These are phyloP conservation scores for Umimayanthus kanabou DNA, from an alignment of 92 coral and sea anemone species.

Conservation along the genomic window DNA sequence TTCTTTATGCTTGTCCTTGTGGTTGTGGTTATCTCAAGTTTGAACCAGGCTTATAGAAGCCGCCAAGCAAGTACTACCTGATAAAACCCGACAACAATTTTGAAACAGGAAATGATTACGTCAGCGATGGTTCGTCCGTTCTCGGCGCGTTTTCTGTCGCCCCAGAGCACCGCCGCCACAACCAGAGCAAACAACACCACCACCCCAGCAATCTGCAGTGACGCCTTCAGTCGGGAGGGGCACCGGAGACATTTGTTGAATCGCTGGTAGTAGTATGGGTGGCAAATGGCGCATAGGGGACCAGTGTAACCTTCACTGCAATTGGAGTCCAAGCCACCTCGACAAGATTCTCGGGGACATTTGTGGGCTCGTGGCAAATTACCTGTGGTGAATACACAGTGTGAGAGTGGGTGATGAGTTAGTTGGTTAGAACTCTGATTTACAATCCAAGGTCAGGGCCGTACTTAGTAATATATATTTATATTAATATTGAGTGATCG, in stretches of 20 bases:
- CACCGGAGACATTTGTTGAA: constrained; percentile 44
- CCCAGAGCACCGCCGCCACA: constrained; percentile 54
- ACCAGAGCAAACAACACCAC: constrained; percentile 49
- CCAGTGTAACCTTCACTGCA: constrained; percentile 47
- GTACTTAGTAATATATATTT: no score
- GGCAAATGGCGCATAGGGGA: constrained; percentile 43
- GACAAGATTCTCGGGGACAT: constrained; percentile 48
- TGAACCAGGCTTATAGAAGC: no score
- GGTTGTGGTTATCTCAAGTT: no score
- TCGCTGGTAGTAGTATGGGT: constrained; percentile 32
- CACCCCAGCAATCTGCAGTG: constrained; percentile 43
- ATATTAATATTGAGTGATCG: no score
- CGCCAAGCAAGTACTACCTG: constrained; percentile 34
- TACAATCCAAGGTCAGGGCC: no score
- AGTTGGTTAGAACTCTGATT: no score
- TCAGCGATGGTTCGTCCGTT: constrained; percentile 61
- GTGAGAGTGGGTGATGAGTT: no score
- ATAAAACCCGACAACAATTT: constrained; percentile 64
- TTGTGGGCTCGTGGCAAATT: constrained; percentile 33
- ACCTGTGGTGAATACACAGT: not conserved
- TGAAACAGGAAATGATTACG: constrained; percentile 60
- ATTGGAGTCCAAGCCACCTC: constrained; percentile 43
- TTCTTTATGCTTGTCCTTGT: no score
- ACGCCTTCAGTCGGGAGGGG: constrained; percentile 26
- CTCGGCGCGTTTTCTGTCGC: constrained; percentile 48